These are phyloP conservation scores for Nibea albiflora DNA, from an alignment of 2,113 vertebrate species.

Conservation along the genomic window DNA sequence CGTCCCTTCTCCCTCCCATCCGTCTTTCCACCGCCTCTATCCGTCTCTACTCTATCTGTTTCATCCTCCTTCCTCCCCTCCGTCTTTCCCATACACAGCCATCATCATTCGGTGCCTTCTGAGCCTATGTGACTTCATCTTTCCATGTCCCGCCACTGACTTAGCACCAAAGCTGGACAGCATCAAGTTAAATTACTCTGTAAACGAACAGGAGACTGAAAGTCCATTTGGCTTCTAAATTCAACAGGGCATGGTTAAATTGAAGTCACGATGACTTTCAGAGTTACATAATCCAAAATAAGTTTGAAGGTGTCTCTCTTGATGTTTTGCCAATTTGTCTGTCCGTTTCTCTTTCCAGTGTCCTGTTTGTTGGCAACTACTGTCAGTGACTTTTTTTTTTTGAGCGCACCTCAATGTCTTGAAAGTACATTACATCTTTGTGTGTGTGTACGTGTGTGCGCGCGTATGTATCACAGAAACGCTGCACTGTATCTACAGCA, in stretches of 20 bases:
- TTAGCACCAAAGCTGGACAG: not conserved
- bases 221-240: slow-evolving; percentile 10
- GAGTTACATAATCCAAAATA: slow-evolving; percentile 11
- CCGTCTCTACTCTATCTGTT: no score
- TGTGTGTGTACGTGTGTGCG: not conserved
- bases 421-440: not conserved
- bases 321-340: slow-evolving; percentile 16
- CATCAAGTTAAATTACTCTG: slow-evolving; percentile 12
- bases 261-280: slow-evolving; percentile 29
- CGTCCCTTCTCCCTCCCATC: not conserved
- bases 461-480: not conserved
- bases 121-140: no score
- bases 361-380: slow-evolving; percentile 23
- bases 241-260: slow-evolving; percentile 6
- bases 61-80: not conserved
- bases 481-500: not conserved
- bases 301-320: slow-evolving; percentile 11
- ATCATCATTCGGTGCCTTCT: not conserved
- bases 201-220: not conserved
- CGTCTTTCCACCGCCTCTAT: not conserved
- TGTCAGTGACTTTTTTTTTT: not conserved
- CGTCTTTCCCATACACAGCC: not conserved
- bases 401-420: not conserved
- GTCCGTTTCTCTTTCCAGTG: slow-evolving; percentile 18
- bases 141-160: not conserved